Evolutionary conservation across 64 coral and sea anemone genomes (phyloP), one percentile per base, ranked within the genome.

Genomic region (Orbicella faveolata): DNA sequence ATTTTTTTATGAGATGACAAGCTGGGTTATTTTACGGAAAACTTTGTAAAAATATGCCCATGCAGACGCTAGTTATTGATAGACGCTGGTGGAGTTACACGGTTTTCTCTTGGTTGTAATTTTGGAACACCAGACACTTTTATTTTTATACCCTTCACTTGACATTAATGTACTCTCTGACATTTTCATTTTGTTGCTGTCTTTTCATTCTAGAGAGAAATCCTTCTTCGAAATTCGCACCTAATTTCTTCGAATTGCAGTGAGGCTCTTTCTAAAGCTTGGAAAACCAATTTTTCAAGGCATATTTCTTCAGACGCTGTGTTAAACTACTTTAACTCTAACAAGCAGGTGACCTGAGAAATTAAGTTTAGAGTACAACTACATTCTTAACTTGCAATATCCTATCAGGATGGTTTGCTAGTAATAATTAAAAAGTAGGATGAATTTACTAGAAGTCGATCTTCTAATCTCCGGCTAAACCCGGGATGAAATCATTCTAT

Each of bases 271-370:
- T 67, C 79, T 19, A 81, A 94, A 34, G 82, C 83, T 23, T 96
- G 92, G 95, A 91, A 93, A 54, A 75, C 83, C 13, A 88, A 88
- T 16, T 79, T 79, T 52, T 73, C 82, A 37, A 70, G 82, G 10
- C 64, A 85, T 73, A 20, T 85, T 1, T 67, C 19, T 84, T 37
- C 35, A 37, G 62, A 66, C 34, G 35, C 20, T 26, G 36, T 18
- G 21, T 6, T 51, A 15, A 85, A 94, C 77, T 99, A 95, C 74
- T 99, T 93, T 76, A 99, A 99, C 61, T 95, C 84, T 26, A 94
- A 86, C 25, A 99, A 99, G 87, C 61, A 91, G 97, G 97, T 99
- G 15, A 59, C 2, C 4, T 48, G 7, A 48, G 44, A 5, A 5
- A 6, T 48, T 6, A 41, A 48, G 44, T 48, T 6, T 48, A 48